Evolutionary conservation across 1,140 invertebrate genomes (phyloP).

Genomic region (Kradibia gibbosae): DNA sequence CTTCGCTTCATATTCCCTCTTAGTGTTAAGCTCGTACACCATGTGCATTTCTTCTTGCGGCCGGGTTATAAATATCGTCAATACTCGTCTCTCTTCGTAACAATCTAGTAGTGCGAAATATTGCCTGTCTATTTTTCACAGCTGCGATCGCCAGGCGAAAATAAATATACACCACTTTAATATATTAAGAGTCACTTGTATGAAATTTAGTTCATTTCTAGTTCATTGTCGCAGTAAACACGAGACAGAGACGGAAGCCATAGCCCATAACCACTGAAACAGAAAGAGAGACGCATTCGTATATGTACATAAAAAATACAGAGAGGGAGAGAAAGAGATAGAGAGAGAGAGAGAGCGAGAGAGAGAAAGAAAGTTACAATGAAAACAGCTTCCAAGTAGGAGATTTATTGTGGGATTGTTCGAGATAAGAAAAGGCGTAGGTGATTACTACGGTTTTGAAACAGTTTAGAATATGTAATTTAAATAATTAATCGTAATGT

Average conservation of each 20-base stretch:
- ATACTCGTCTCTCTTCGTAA: background rate
- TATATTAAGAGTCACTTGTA: background rate
- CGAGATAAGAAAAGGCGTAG: background rate
- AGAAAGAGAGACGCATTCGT: background rate
- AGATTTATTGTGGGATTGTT: background rate
- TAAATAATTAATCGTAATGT: too few species aligned
- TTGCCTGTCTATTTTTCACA: background rate
- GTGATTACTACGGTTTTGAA: background rate
- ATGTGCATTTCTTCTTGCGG: background rate
- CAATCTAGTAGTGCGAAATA: background rate
- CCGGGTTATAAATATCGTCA: conserved; percentile 2
- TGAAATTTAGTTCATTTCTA: background rate
- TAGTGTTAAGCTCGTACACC: background rate
- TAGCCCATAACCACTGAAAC: background rate
- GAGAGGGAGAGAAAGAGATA: background rate
- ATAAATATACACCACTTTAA: conserved; percentile 1
- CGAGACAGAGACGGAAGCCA: background rate
- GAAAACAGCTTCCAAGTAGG: background rate
- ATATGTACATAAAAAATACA: background rate
- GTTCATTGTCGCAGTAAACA: background rate
- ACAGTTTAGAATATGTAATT: background rate
- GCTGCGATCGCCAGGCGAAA: background rate
- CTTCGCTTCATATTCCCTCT: too few species aligned
- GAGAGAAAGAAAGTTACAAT: background rate
- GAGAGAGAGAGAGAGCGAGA: background rate